These are phyloP conservation scores for Urocitellus parryii DNA, from an alignment of 2,113 vertebrate species.

Conservation along the genomic window DNA sequence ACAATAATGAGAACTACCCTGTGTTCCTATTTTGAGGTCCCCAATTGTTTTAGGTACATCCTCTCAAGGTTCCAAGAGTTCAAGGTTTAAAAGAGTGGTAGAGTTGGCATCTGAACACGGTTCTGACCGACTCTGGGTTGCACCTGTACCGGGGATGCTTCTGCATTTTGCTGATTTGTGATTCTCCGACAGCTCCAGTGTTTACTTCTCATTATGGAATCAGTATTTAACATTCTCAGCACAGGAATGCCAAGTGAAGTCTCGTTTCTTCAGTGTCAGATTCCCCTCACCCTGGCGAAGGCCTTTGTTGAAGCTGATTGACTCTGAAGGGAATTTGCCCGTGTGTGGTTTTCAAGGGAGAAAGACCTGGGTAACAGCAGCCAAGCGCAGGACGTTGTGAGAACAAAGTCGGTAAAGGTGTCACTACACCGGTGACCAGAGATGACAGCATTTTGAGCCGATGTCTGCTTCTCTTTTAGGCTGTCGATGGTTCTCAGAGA, in stretches of 20 bases:
- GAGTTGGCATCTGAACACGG: neutral
- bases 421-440: neutral
- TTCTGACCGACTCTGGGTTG: neutral
- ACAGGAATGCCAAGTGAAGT: constrained; percentile 50
- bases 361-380: neutral
- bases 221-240: constrained; percentile 67
- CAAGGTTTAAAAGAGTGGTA: neutral
- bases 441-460: neutral
- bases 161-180: neutral
- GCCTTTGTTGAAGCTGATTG: constrained; percentile 47
- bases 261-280: constrained; percentile 19
- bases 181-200: neutral
- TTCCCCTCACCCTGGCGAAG: neutral
- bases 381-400: neutral
- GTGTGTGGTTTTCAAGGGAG: neutral
- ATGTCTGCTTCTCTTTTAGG: neutral
- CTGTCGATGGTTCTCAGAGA: neutral
- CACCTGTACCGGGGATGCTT: rapidly evolving
- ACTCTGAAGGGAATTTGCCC: constrained; percentile 51
- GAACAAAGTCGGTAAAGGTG: neutral
- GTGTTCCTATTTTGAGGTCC: too few relatives aligned
- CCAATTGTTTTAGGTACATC: neutral
- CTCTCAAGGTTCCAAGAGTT: neutral
- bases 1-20: neutral
- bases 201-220: constrained; percentile 54